These are phyloP conservation scores for Plotosus lineatus DNA, from an alignment of 2,113 vertebrate species.

Conservation along the genomic window DNA sequence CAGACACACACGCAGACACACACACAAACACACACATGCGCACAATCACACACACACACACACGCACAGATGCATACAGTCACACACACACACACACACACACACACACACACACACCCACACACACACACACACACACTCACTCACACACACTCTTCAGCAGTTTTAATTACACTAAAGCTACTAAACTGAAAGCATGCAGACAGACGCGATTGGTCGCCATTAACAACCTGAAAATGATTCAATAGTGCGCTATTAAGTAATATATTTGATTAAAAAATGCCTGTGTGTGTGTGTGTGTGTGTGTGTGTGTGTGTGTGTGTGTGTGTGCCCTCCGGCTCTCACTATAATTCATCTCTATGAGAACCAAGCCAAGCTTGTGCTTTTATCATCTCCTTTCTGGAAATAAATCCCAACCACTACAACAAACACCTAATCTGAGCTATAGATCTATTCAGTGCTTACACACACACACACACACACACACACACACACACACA, in stretches of 20 bases:
- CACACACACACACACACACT: slow-evolving; percentile 21
- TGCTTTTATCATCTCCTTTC: slow-evolving; percentile 58
- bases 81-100: not conserved
- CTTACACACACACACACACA: slow-evolving; percentile 9
- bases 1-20: no score
- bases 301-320: no score
- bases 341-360: slow-evolving; percentile 55
- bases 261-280: not conserved
- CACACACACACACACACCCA: slow-evolving; percentile 39
- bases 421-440: slow-evolving; percentile 62
- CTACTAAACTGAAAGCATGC: not conserved
- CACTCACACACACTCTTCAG: no score
- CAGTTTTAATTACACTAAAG: slow-evolving; percentile 19
- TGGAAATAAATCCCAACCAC: slow-evolving; percentile 62
- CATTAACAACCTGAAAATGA: not conserved
- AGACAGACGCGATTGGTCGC: not conserved
- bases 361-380: slow-evolving; percentile 52
- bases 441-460: slow-evolving; percentile 32
- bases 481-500: slow-evolving; percentile 9
- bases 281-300: not conserved
- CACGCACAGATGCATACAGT: slow-evolving; percentile 19
- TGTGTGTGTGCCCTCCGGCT: no score
- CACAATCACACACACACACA: slow-evolving; percentile 40
- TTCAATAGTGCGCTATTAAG: not conserved
- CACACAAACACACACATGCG: not conserved